These are phyloP conservation scores for Serilophus lunatus DNA, from an alignment of 2,113 vertebrate species.

Conservation along the genomic window DNA sequence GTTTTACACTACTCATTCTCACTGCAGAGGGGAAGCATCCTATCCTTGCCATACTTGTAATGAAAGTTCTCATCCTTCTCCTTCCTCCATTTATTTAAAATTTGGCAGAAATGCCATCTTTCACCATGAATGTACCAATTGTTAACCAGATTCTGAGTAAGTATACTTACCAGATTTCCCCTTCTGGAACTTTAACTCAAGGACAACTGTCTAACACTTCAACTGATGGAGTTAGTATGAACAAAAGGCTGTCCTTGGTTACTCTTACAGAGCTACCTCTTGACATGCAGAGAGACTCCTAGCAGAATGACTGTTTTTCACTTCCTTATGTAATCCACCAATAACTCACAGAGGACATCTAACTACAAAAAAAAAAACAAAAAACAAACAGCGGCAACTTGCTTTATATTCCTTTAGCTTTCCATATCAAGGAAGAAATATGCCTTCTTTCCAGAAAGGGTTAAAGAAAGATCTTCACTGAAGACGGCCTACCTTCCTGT, in stretches of 20 bases:
- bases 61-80: not conserved
- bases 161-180: not conserved
- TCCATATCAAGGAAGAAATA: not conserved
- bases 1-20: not conserved
- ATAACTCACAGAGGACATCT: not conserved
- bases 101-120: not conserved
- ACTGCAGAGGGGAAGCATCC: not conserved
- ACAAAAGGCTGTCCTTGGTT: not conserved
- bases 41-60: not conserved
- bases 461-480: constrained; percentile 36
- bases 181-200: not conserved
- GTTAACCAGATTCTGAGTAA: not conserved
- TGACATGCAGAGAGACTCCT: not conserved
- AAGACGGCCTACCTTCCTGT: constrained; percentile 59
- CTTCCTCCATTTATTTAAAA: not conserved
- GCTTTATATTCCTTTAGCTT: not conserved
- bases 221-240: not conserved
- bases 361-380: not conserved
- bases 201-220: not conserved
- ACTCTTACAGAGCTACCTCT: not conserved
- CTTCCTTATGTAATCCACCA: not conserved
- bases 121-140: not conserved
- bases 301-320: not conserved
- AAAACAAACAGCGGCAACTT: not conserved
- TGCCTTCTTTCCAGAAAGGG: not conserved